phyloP scores from a whole-genome alignment of 2,113 vertebrate species.

The Cynocephalus volans region DNA sequence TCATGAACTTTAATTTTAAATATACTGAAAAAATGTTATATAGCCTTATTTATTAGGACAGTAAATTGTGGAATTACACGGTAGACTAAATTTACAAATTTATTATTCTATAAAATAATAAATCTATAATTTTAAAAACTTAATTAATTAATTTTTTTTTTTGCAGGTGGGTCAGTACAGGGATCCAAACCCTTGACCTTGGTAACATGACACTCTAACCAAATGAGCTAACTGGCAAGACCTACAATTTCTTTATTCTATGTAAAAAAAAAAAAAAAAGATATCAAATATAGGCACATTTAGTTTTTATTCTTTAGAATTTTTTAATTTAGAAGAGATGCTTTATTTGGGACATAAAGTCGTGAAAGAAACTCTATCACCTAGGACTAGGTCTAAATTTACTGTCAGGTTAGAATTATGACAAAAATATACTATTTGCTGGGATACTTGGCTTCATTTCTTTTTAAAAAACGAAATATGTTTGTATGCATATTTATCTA shows the following conservation, averaged over 20 bases:
- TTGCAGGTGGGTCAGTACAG: too few species aligned
- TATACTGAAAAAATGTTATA: neutral
- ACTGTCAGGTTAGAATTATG: constrained; percentile 26
- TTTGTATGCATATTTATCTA: neutral
- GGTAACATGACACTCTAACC: too few species aligned
- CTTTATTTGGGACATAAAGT: neutral
- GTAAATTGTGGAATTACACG: neutral
- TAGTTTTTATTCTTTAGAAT: neutral
- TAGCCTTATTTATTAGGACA: neutral
- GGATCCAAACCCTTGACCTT: too few species aligned
- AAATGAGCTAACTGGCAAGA: too few species aligned
- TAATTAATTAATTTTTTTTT: too few species aligned
- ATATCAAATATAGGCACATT: neutral
- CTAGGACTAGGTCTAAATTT: neutral
- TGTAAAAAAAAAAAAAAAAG: too few species aligned
- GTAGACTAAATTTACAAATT: neutral
- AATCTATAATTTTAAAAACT: too few species aligned
- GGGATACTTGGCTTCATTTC: neutral
- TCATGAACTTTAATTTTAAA: neutral
- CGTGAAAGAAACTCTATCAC: neutral
- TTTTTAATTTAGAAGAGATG: neutral
- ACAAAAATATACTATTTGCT: neutral
- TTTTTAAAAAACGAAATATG: neutral
- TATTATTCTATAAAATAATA: neutral
- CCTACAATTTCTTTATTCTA: neutral